These are phyloP conservation scores for Brienomyrus longianalis DNA, from an alignment of 2,113 vertebrate species.

Conservation along the genomic window DNA sequence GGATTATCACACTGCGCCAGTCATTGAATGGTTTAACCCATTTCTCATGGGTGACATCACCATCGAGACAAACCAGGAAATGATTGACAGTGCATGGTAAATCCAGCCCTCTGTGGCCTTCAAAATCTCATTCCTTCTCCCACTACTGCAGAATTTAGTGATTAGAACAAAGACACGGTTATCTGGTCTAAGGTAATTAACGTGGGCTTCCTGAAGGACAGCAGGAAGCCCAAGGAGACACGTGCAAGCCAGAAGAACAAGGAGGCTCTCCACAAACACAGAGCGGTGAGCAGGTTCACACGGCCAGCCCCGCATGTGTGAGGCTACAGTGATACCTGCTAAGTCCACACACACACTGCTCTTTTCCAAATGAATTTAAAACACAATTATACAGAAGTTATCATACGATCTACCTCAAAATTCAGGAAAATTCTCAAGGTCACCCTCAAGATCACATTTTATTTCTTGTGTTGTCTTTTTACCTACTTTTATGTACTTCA, in stretches of 20 bases:
- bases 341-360: not conserved
- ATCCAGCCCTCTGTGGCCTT: not conserved
- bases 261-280: not conserved
- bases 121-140: not conserved
- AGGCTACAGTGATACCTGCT: not conserved
- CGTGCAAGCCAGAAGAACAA: not conserved
- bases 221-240: not conserved
- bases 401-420: not conserved
- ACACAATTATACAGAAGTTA: not conserved
- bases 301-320: not conserved
- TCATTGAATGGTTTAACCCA: not conserved
- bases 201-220: not conserved
- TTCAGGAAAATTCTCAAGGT: not conserved
- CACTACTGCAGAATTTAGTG: not conserved
- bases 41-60: not conserved
- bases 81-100: not conserved
- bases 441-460: not conserved
- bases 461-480: not conserved
- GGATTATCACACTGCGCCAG: not conserved
- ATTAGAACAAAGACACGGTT: not conserved
- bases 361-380: not conserved
- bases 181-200: not conserved
- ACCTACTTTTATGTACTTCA: not conserved
- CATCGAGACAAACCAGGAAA: not conserved
- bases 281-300: not conserved